These are phyloP conservation scores for Subacronicta megacephala DNA, from an alignment of 2,888 invertebrate genomes.

Conservation along the genomic window DNA sequence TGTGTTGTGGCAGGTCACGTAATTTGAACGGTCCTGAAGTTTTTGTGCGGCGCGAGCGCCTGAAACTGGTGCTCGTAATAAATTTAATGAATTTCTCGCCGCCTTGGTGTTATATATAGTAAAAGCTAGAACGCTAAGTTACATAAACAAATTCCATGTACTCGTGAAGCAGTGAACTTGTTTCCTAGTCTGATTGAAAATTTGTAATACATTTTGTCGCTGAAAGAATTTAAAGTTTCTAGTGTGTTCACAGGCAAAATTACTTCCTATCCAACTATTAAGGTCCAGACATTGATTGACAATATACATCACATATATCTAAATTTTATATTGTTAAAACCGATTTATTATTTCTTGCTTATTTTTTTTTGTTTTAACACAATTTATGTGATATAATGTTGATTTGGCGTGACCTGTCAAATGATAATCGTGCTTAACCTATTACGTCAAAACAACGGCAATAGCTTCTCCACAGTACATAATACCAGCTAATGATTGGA, in stretches of 20 bases:
- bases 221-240: constrained; percentile 34
- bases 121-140: constrained; percentile 37
- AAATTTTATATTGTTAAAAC: no score
- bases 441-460: constrained; percentile 58
- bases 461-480: constrained; percentile 54
- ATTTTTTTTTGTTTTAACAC: constrained; percentile 13
- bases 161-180: constrained; percentile 30
- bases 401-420: constrained; percentile 57
- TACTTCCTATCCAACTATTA: constrained; percentile 11
- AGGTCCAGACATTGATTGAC: no score
- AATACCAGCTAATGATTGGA: constrained; percentile 66
- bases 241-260: constrained; percentile 20
- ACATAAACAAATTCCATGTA: constrained; percentile 34
- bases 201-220: constrained; percentile 23
- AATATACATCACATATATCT: no score
- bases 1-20: constrained; percentile 54
- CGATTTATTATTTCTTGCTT: neutral
- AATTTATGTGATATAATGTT: constrained; percentile 36
- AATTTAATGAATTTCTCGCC: constrained; percentile 21
- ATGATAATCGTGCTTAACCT: constrained; percentile 41
- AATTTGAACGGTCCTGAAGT: constrained; percentile 22
- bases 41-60: constrained; percentile 1
- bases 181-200: constrained; percentile 42
- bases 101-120: constrained; percentile 27
- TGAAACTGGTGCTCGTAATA: constrained; percentile 18